Base-by-base conservation (phyloP, 1,140 invertebrate species). In the Hyposmocoma kahamanoa region DNA sequence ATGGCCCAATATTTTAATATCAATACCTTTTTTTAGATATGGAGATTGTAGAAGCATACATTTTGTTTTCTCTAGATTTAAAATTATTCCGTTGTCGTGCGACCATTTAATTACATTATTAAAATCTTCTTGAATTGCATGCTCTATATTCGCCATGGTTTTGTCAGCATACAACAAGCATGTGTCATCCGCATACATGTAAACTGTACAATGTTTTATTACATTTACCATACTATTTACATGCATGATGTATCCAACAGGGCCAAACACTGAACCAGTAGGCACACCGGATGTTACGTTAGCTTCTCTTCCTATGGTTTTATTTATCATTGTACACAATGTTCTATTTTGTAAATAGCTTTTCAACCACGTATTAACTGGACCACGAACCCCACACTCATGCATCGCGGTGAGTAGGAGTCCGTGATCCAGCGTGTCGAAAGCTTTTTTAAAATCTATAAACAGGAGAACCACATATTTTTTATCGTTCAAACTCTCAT, bases 181-280 rank as follows among this genome's bases (percentile, higher is more conserved):
- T n/a, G n/a, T n/a, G n/a, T n/a, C n/a, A n/a, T n/a, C n/a, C n/a
- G n/a, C n/a, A n/a, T n/a, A n/a, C n/a, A n/a, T n/a, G n/a, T n/a
- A n/a, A n/a, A n/a, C n/a, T n/a, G n/a, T n/a, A n/a, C n/a, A n/a
- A n/a, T n/a, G n/a, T n/a, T n/a, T n/a, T n/a, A n/a, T n/a, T n/a
- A n/a, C n/a, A n/a, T n/a, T n/a, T n/a, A n/a, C n/a, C 20, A 47
- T 28, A 24, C 52, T 51, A 19, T 61, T 59, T 1, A 65, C 55
- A 45, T 58, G 44, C 44, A 65, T 59, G 1, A 59, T 52, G 24
- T 56, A 65, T 11, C 58, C 57, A 9, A 62, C 38, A 13, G 50
- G 59, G 0, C 53, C 53, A 43, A 21, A 58, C 1, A 58, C 53
- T 0, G 61, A 47, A 3, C 59, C 59, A 26, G 55, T 62, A 2